Evolutionary conservation across 2,888 invertebrate genomes (phyloP), one percentile per base, ranked within the genome.

Genomic region (Pachydiplax longipennis): DNA sequence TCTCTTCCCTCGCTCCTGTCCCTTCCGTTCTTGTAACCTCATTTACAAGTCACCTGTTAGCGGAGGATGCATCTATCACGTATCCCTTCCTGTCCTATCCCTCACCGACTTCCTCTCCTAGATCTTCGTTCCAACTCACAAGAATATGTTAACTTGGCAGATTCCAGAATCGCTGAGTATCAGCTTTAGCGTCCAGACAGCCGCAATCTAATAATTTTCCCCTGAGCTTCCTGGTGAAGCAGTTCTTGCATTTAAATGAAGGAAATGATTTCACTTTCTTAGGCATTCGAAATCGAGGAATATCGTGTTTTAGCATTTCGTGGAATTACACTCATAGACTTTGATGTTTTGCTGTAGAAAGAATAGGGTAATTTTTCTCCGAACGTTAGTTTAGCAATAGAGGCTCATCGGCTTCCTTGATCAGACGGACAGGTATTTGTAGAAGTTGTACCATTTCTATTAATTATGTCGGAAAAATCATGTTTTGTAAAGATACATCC

Each of bases 1-100:
- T 12, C 48, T 31, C 83, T 31, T 31, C 13, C 37, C 83, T 35
- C 83, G 13, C 18, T 31, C 18, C 31, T 37, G 31, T n/a, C 87
- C 61, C 87, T 87, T 87, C 87, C 87, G 87, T 87, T 87, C 87
- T 37, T 58, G n/a, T 87, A 40, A 87, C 87, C 87, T 31, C 87
- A 40, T 53, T 87, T 61, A 53, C 31, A 22, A 58, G n/a, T 18
- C 35, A 44, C 31, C 87, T 35, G 22, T 5, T 18, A 40, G 37
- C n/a, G 40, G 82, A 82, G 40, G 82, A 82, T 82, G 82, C 44
- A 44, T 48, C 40, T 48, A 83, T 83, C 61, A 53, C 87, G 15
- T 58, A 53, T 35, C 61, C 37, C 22, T 87, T 31, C 37, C 61
- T 31, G 37, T 40, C 61, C 18, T 22, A 58, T 35, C 5, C 40